Percentiles rank a stretch among this genome's conserved stretches.
Evolutionary conservation across 2,888 invertebrate genomes (phyloP).

Genomic region (Anoplius nigerrimus): DNA sequence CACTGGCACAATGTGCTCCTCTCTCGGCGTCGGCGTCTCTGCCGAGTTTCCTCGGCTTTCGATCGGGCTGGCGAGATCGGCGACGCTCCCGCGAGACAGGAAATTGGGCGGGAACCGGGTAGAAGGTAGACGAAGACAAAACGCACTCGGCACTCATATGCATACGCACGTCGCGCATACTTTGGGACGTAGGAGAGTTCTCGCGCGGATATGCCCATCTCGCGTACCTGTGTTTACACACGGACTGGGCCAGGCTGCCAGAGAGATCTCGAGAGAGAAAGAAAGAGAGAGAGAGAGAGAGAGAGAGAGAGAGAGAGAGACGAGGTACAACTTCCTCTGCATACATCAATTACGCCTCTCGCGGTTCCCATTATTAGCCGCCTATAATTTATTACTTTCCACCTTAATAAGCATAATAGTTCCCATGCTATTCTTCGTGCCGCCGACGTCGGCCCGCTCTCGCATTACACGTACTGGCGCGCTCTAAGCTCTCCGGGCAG

Average conservation of each 20-base stretch:
- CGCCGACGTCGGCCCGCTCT: slow-evolving; percentile 29
- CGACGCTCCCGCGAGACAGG: not conserved
- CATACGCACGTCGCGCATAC: too few relatives aligned
- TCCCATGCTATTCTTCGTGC: slow-evolving; percentile 67
- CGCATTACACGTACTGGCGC: slow-evolving; percentile 25
- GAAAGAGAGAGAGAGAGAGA: not conserved
- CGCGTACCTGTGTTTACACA: too few relatives aligned
- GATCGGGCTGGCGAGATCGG: not conserved
- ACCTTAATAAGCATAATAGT: slow-evolving; percentile 75
- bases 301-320: not conserved
- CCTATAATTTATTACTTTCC: slow-evolving; percentile 74
- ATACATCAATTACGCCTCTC: slow-evolving; percentile 70
- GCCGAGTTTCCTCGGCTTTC: not conserved
- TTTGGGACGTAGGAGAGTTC: too few relatives aligned
- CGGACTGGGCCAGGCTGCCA: not conserved
- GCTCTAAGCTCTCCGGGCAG: slow-evolving; percentile 16
- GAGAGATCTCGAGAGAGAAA: not conserved
- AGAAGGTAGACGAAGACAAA: too few relatives aligned
- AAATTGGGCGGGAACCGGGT: too few relatives aligned
- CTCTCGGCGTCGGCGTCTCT: not conserved
- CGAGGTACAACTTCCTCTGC: slow-evolving; percentile 64
- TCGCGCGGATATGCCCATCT: too few relatives aligned
- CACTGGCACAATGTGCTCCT: too few relatives aligned
- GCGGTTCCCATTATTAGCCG: slow-evolving; percentile 57
- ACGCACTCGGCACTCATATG: too few relatives aligned